Evolutionary conservation across 2,113 vertebrate species (phyloP).

Genomic region (Daphoenositta chrysoptera): DNA sequence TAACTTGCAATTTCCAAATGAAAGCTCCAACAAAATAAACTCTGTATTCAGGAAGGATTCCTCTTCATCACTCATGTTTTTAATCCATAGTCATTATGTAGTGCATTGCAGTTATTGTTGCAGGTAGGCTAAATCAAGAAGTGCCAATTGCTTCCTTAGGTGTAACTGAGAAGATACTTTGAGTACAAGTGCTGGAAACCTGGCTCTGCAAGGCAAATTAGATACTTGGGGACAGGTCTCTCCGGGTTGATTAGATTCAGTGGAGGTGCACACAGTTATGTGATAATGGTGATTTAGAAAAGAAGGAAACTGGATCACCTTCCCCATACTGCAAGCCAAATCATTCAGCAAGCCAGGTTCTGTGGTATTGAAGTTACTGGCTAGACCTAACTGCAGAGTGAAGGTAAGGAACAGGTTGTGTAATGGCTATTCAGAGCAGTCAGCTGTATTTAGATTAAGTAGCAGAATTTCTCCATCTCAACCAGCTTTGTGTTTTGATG

Average conservation of each 20-base stretch:
- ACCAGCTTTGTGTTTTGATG: neutral
- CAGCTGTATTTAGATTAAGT: neutral
- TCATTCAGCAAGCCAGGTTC: neutral
- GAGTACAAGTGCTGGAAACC: neutral
- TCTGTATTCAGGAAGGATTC: neutral
- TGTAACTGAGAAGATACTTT: neutral
- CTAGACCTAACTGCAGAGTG: neutral
- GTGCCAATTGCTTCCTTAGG: neutral
- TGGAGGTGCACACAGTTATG: neutral
- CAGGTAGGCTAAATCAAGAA: neutral
- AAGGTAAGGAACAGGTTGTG: neutral
- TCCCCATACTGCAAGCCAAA: neutral
- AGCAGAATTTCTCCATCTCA: neutral
- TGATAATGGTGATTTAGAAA: neutral
- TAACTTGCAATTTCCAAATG: neutral
- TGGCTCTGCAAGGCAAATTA: neutral
- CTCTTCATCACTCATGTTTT: neutral
- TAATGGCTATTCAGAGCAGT: neutral
- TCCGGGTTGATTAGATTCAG: neutral
- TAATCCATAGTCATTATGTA: neutral
- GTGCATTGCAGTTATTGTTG: neutral
- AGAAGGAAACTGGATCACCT: neutral
- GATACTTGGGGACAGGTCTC: neutral
- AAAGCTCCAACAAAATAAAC: neutral
- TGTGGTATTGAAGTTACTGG: neutral